Percentiles rank a stretch among this genome's conserved stretches.
These are phyloP conservation scores for Choloepus hoffmanni DNA, from an alignment of 2,113 vertebrate genomes.

Conservation along the genomic window DNA sequence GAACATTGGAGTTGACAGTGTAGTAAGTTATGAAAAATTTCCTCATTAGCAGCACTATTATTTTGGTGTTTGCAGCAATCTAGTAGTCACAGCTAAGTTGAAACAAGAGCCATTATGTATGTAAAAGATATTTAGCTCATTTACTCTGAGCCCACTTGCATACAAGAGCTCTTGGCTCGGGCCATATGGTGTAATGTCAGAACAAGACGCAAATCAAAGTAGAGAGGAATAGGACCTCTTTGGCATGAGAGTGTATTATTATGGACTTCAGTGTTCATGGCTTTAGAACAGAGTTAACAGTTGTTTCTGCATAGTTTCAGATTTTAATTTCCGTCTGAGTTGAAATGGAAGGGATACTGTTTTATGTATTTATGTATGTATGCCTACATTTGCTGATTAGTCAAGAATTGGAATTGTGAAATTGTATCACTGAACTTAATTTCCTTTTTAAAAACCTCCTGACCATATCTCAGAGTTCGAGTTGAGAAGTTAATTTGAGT, in stretches of 20 bases:
- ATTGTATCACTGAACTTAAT: slow-evolving; percentile 21
- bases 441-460: slow-evolving; percentile 47
- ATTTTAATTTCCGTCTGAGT: slow-evolving; percentile 64
- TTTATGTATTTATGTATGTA: slow-evolving; percentile 27
- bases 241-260: slow-evolving; percentile 19
- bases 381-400: slow-evolving; percentile 51
- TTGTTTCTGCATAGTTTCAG: slow-evolving; percentile 29
- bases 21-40: slow-evolving; percentile 69
- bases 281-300: slow-evolving; percentile 37
- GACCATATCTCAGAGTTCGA: slow-evolving; percentile 17
- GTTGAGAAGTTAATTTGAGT: slow-evolving; percentile 27
- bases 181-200: slow-evolving; percentile 61
- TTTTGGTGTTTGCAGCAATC: slow-evolving; percentile 72
- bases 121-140: slow-evolving; percentile 77
- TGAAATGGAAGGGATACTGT: not conserved
- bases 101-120: slow-evolving; percentile 71
- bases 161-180: slow-evolving; percentile 60
- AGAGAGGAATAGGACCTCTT: slow-evolving; percentile 51
- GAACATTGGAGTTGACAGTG: slow-evolving; percentile 67
- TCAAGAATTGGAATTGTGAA: slow-evolving; percentile 23
- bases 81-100: slow-evolving; percentile 67
- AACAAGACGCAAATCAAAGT: slow-evolving; percentile 46
- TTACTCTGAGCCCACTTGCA: slow-evolving; percentile 67
- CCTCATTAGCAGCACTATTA: slow-evolving; percentile 75
- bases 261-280: not conserved